Conservation (phyloP, 2,113 vertebrate genomes). For the Pithys albifrons region DNA sequence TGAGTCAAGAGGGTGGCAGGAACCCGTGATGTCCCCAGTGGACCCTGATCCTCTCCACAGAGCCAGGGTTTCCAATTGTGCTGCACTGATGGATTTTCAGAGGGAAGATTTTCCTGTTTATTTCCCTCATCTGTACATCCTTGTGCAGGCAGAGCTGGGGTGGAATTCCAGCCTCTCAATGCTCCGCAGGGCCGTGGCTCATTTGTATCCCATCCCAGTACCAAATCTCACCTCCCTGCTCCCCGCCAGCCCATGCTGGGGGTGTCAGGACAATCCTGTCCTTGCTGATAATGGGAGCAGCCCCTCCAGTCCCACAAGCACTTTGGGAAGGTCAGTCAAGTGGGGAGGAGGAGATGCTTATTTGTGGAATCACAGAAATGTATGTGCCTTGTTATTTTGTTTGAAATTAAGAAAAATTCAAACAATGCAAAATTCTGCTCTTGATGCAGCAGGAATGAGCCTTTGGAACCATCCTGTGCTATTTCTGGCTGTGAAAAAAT, state of each 20-base stretch:
- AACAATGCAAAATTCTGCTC: neutral
- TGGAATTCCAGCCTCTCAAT: fast-evolving
- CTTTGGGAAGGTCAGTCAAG: fast-evolving
- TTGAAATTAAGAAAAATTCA: neutral
- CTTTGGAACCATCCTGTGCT: neutral
- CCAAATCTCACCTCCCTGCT: fast-evolving
- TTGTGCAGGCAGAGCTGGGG: fast-evolving
- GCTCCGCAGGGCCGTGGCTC: fast-evolving
- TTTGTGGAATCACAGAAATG: neutral
- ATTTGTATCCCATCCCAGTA: neutral
- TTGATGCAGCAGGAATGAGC: fast-evolving
- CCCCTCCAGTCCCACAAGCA: fast-evolving
- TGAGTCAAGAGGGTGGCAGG: neutral
- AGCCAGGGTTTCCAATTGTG: fast-evolving
- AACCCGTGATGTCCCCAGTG: fast-evolving
- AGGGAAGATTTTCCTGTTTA: neutral
- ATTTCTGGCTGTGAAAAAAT: neutral
- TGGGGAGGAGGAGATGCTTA: neutral
- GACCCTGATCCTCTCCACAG: fast-evolving
- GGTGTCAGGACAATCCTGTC: fast-evolving
- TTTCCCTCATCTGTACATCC: neutral
- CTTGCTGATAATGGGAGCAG: fast-evolving
- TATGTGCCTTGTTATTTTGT: fast-evolving
- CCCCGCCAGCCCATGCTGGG: fast-evolving
- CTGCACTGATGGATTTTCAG: neutral